phyloP scores from a whole-genome alignment of 2,113 vertebrate species.

The Struthio camelus region DNA sequence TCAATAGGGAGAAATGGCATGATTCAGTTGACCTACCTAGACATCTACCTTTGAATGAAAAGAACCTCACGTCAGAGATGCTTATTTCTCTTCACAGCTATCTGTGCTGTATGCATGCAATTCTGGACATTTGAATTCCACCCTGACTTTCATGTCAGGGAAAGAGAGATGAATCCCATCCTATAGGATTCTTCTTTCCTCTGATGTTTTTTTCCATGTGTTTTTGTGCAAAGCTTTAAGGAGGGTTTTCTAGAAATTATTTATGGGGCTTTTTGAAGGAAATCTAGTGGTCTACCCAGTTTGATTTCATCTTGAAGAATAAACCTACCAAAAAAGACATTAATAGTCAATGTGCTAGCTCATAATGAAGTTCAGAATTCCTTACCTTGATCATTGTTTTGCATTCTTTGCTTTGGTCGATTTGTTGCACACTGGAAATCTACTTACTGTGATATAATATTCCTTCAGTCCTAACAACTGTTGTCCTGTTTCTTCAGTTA shows the following conservation, averaged over 20 bases:
- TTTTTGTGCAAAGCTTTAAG: neutral
- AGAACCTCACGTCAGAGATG: neutral
- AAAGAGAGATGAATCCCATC: too few species aligned
- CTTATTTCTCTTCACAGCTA: neutral
- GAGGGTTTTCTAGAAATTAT: neutral
- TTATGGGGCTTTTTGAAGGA: neutral
- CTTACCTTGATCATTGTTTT: neutral
- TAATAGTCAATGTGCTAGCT: neutral
- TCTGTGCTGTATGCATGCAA: too few species aligned
- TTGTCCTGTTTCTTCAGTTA: neutral
- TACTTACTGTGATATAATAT: neutral
- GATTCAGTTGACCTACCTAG: neutral
- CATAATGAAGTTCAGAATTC: neutral
- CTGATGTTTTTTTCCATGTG: neutral
- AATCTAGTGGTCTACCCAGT: neutral
- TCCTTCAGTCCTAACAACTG: neutral
- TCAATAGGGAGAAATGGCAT: neutral
- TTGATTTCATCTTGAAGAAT: neutral
- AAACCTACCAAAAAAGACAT: neutral
- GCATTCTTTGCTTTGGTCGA: accelerated
- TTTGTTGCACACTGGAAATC: neutral
- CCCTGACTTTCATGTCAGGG: too few species aligned
- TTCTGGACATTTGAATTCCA: too few species aligned
- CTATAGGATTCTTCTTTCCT: neutral
- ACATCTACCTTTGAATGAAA: neutral